Evolutionary conservation across 2,797 vertebrate species (phyloP).

Genomic region (Lutra lutra): DNA sequence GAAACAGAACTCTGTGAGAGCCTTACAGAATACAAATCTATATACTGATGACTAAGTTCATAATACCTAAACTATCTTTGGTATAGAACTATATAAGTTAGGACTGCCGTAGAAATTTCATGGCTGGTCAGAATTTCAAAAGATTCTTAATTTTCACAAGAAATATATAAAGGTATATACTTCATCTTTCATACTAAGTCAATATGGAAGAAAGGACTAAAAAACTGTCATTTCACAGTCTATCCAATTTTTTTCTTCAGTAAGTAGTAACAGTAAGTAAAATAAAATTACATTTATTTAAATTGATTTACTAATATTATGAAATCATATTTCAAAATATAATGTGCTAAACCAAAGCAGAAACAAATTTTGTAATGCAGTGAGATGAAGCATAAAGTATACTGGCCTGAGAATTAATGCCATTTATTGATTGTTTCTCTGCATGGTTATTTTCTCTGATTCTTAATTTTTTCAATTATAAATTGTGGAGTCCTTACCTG

Average conservation of each 20-base stretch:
- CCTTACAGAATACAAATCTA: neutral
- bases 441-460: neutral
- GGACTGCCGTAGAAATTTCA: neutral
- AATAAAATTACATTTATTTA: neutral
- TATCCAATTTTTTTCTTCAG: neutral
- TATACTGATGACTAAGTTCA: conserved; percentile 17
- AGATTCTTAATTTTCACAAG: conserved; percentile 29
- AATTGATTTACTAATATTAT: conserved; percentile 30
- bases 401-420: neutral
- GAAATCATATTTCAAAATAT: conserved; percentile 43
- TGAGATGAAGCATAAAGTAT: conserved; percentile 28
- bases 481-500: neutral
- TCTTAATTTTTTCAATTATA: conserved; percentile 11
- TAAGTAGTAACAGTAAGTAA: conserved; percentile 9
- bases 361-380: conserved; percentile 14
- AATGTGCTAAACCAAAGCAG: conserved; percentile 33
- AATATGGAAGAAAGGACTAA: neutral
- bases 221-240: conserved; percentile 29
- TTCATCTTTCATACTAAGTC: conserved; percentile 18
- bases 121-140: neutral
- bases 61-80: neutral
- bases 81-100: neutral
- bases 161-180: neutral
- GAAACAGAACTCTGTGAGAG: neutral
- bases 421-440: neutral